Evolutionary conservation across 53 echinoderm and acorn worm genomes (phyloP), one percentile per base, ranked within the genome.

Genomic region (Paelopatides confundens): DNA sequence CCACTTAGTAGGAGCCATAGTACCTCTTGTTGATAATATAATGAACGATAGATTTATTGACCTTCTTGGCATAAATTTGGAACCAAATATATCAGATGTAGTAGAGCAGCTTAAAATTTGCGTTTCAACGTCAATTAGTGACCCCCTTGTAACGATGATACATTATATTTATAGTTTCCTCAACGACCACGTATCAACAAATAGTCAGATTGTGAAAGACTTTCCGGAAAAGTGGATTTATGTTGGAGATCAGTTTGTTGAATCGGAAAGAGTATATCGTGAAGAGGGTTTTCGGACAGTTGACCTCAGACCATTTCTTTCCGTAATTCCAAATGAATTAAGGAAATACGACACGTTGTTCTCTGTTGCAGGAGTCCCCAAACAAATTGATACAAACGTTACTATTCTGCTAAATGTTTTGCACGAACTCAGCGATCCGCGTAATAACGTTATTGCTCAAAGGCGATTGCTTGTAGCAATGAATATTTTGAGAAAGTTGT

Each of bases 281-380:
- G 81, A 77, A 81, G 62, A 48, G 28, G n/a, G 26, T 12, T 26
- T 35, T n/a, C 17, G 30, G 11, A 37, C 0, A 8, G 31, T 82
- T 18, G 89, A 82, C 83, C 81, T 89, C 18, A 32, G 82, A 0
- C 83, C 89, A 10, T 89, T 77, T 37, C 35, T 89, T 13, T 69
- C 3, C 53, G 35, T 47, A 0, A n/a, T 89, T 18, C 89, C 89
- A 4, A 35, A 29, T 5, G 53, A 68, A 30, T 67, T 51, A 34
- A 82, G 35, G 9, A 29, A 39, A 50, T 83, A 89, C 50, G 35
- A 82, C 40, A 1, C 43, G 0, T 52, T 89, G 46, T 68, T 88
- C 21, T 31, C 63, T 15, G 49, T 28, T 31, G 49, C 71, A 3
- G 79, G 79, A 31, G 66, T 88, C 33, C 21, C 27, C 7, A 32